Evolutionary conservation across 2,797 vertebrate genomes (phyloP).

Genomic region (Halcyon chelicuti): DNA sequence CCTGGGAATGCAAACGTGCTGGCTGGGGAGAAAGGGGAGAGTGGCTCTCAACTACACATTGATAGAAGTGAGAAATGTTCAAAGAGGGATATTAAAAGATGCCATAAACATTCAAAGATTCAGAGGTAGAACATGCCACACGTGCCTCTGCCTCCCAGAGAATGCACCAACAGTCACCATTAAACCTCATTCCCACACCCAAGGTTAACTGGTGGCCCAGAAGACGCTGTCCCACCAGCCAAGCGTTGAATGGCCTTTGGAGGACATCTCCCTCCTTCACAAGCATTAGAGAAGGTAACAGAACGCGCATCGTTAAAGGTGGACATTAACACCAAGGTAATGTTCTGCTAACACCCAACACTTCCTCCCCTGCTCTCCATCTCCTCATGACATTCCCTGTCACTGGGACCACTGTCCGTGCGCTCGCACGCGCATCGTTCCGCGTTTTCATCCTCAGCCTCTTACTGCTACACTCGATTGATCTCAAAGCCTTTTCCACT

Average conservation of each 20-base stretch:
- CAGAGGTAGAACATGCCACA: neutral
- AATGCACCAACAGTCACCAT: neutral
- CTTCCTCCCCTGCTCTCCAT: neutral
- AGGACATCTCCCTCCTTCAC: neutral
- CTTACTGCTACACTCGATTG: neutral
- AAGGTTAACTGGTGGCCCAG: neutral
- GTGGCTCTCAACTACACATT: neutral
- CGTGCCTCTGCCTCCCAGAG: neutral
- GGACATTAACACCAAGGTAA: neutral
- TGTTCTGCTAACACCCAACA: neutral
- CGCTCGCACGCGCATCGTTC: neutral
- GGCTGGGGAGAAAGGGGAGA: neutral
- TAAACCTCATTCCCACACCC: neutral
- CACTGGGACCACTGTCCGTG: neutral
- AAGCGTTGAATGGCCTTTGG: fast-evolving
- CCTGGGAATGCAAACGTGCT: neutral
- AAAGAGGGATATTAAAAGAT: neutral
- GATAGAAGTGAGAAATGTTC: neutral
- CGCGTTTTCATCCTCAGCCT: neutral
- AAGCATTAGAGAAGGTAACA: neutral
- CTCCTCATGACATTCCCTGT: neutral
- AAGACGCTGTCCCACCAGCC: neutral
- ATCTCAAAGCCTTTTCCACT: neutral
- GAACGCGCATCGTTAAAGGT: neutral
- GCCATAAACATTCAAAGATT: neutral